phyloP scores from a whole-genome alignment of 2,888 invertebrate species.

The Apodemia mormo region DNA sequence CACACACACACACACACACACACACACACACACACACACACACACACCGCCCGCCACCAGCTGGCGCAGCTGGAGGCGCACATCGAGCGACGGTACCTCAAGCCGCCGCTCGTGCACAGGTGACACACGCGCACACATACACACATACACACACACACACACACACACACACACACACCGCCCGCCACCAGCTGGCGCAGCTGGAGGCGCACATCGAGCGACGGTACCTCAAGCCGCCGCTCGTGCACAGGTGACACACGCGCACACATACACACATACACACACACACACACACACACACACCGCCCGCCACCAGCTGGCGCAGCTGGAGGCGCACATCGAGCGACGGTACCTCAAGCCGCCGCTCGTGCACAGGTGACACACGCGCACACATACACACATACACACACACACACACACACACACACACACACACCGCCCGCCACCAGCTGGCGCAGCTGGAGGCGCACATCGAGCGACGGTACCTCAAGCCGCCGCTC shows the following conservation, averaged over 20 bases:
- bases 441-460: constrained; percentile 88
- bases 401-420: background rate
- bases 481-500: constrained; percentile 96
- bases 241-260: constrained; percentile 81
- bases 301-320: constrained; percentile 85
- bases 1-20: background rate
- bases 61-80: constrained; percentile 92
- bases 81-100: constrained; percentile 95
- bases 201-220: constrained; percentile 96
- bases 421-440: constrained; percentile 49
- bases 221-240: constrained; percentile 95
- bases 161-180: constrained; percentile 43
- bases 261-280: background rate
- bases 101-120: constrained; percentile 91
- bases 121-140: constrained; percentile 37
- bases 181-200: constrained; percentile 87
- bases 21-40: background rate
- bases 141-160: background rate
- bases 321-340: constrained; percentile 93
- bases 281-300: background rate
- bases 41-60: constrained; percentile 85
- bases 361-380: constrained; percentile 86
- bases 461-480: constrained; percentile 94
- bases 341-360: constrained; percentile 96
- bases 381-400: background rate